These are phyloP conservation scores for Dromas ardeola DNA, from an alignment of 2,113 vertebrate genomes.

Conservation along the genomic window DNA sequence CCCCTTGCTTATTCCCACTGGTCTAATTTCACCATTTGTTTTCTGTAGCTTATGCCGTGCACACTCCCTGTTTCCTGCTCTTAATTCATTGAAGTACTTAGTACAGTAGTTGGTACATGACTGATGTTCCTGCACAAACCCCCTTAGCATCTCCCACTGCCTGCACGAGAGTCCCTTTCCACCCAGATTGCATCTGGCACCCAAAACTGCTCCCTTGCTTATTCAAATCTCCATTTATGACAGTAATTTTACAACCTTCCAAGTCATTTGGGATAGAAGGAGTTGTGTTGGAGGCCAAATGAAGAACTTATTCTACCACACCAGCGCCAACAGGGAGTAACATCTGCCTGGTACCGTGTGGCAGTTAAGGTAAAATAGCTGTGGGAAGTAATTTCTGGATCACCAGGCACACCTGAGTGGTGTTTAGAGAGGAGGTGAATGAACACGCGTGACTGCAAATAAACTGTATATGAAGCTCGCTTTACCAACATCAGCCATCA, in stretches of 20 bases:
- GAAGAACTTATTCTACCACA: neutral
- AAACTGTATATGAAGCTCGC: neutral
- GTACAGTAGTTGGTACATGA: neutral
- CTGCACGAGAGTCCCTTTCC: neutral
- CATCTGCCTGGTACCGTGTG: neutral
- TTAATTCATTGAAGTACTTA: neutral
- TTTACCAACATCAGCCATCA: neutral
- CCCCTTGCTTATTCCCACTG: neutral
- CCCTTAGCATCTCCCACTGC: neutral
- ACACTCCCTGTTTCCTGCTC: neutral
- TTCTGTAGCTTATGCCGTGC: neutral
- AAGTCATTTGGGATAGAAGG: neutral
- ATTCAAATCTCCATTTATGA: neutral
- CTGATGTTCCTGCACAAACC: neutral
- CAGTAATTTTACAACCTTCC: neutral
- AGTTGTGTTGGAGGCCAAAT: neutral
- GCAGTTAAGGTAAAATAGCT: neutral
- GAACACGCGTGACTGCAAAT: neutral
- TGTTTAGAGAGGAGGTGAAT: neutral
- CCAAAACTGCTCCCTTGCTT: neutral
- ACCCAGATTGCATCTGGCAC: neutral
- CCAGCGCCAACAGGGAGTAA: neutral
- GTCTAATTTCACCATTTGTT: neutral
- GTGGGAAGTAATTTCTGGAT: neutral
- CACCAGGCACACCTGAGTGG: neutral